These are phyloP conservation scores for Erpornis zantholeuca DNA, from an alignment of 2,113 vertebrate species.

Conservation along the genomic window DNA sequence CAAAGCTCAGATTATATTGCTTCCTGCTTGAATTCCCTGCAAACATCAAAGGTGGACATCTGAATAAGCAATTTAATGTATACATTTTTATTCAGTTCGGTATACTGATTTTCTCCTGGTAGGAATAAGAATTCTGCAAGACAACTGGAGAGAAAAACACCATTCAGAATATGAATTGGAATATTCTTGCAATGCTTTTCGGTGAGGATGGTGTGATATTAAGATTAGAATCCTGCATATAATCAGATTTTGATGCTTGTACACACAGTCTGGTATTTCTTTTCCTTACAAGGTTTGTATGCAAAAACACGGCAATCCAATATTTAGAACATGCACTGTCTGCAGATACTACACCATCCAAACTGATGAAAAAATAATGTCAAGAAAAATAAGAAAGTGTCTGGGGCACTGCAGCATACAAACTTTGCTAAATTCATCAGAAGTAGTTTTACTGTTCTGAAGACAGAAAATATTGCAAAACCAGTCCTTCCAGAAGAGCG, in stretches of 20 bases:
- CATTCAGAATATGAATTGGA: constrained; percentile 75
- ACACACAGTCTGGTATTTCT: constrained; percentile 57
- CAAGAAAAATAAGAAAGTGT: constrained; percentile 23
- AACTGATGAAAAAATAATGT: constrained; percentile 51
- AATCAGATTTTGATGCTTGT: constrained; percentile 73
- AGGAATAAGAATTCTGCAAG: constrained; percentile 72
- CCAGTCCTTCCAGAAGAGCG: background rate
- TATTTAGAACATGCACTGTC: constrained; percentile 35
- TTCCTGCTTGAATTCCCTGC: constrained; percentile 73
- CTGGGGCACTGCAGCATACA: background rate
- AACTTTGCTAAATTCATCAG: constrained; percentile 6
- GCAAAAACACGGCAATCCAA: constrained; percentile 46
- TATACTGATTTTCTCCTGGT: constrained; percentile 73
- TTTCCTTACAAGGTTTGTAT: constrained; percentile 67
- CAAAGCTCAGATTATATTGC: constrained; percentile 70
- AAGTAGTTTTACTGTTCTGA: background rate
- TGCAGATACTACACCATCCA: constrained; percentile 32
- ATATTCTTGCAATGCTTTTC: constrained; percentile 66
- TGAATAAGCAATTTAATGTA: constrained; percentile 80
- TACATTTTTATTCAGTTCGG: constrained; percentile 78
- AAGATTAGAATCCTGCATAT: constrained; percentile 76
- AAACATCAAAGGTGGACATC: constrained; percentile 74
- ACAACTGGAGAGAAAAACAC: constrained; percentile 73
- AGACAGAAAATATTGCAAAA: constrained; percentile 14
- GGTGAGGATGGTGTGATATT: constrained; percentile 66